Conservation (phyloP, 2,797 vertebrate genomes). For the Lepilemur ruficaudatus region DNA sequence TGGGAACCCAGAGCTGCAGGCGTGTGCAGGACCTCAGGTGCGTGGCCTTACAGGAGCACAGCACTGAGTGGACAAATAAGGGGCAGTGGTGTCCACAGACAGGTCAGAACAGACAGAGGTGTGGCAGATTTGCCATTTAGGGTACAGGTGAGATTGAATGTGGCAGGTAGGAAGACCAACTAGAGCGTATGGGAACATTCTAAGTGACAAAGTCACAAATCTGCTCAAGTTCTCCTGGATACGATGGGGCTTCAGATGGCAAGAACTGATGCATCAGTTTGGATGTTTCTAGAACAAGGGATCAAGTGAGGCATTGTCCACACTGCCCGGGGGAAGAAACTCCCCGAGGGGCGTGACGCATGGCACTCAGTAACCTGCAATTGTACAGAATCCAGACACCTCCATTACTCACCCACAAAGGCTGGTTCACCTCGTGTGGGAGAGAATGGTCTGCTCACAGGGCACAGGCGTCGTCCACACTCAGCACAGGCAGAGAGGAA, state of each 20-base stretch:
- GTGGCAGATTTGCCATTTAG: background rate
- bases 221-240: no score
- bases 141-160: background rate
- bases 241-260: background rate
- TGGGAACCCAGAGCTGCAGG: background rate
- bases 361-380: background rate
- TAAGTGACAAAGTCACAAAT: background rate
- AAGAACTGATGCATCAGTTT: background rate
- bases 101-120: background rate
- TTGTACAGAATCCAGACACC: background rate
- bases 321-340: background rate
- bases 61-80: fast-evolving
- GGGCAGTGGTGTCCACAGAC: background rate
- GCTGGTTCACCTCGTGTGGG: background rate
- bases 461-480: background rate
- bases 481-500: background rate
- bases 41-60: fast-evolving
- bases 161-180: background rate
- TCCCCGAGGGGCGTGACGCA: fast-evolving
- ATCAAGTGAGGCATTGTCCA: background rate
- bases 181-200: background rate
- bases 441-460: background rate
- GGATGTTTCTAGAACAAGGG: background rate
- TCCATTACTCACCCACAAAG: background rate
- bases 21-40: fast-evolving